phyloP scores from a whole-genome alignment of 2,113 vertebrate species.

The Columba livia region DNA sequence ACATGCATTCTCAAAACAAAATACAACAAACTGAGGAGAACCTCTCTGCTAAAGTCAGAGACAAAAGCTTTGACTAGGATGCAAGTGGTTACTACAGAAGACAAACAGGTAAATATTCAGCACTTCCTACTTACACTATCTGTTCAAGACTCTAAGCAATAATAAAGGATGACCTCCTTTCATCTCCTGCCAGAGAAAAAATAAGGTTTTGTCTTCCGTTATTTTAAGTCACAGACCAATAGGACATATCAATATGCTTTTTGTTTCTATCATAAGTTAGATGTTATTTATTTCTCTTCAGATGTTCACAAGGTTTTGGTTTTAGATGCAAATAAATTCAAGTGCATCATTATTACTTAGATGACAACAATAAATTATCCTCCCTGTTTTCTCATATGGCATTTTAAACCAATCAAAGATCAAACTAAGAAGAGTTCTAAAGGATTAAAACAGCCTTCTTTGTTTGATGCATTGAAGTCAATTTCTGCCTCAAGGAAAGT shows the following conservation, averaged over 20 bases:
- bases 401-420: slow-evolving; percentile 13
- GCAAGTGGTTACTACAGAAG: background rate
- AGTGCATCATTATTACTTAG: slow-evolving; percentile 1
- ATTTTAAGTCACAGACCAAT: background rate
- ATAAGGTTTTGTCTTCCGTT: background rate
- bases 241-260: background rate
- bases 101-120: background rate
- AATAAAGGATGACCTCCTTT: background rate
- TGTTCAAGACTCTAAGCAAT: background rate
- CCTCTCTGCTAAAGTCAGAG: background rate
- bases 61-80: background rate
- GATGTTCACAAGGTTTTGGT: background rate
- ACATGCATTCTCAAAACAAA: background rate
- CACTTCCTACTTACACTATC: background rate
- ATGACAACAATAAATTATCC: slow-evolving; percentile 25
- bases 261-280: background rate
- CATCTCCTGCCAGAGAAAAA: background rate
- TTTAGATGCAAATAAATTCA: slow-evolving; percentile 16
- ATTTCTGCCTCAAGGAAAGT: background rate
- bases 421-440: slow-evolving; percentile 32
- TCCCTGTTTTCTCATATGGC: background rate
- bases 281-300: slow-evolving; percentile 1
- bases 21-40: background rate
- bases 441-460: background rate
- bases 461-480: background rate